These are phyloP conservation scores for Neoarius graeffei DNA, from an alignment of 2,113 vertebrate genomes.

Conservation along the genomic window DNA sequence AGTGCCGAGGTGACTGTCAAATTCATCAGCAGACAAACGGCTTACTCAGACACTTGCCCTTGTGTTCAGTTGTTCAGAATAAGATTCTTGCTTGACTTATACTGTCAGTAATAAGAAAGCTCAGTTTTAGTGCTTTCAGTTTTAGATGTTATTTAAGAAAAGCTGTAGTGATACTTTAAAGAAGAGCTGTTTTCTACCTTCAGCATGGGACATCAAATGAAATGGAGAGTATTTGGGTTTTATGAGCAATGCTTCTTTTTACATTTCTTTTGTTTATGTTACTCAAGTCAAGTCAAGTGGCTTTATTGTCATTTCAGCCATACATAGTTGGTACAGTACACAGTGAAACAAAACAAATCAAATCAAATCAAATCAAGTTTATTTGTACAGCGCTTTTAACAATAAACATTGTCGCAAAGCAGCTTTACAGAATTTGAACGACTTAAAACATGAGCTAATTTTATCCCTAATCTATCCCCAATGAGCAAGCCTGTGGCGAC, in stretches of 20 bases:
- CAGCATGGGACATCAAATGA: not conserved
- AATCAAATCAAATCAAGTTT: too few species aligned
- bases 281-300: not conserved
- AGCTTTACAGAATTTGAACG: too few species aligned
- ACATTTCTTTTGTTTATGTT: not conserved
- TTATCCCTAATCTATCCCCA: too few species aligned
- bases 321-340: too few species aligned
- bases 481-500: too few species aligned
- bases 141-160: not conserved
- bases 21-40: not conserved
- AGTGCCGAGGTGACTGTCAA: conserved; percentile 79
- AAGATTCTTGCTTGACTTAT: not conserved
- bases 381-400: too few species aligned
- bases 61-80: not conserved
- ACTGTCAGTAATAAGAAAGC: not conserved
- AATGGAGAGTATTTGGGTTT: not conserved
- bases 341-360: too few species aligned
- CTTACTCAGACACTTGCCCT: not conserved
- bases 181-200: not conserved
- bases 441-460: too few species aligned
- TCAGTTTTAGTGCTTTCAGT: too few species aligned
- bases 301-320: too few species aligned
- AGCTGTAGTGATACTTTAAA: not conserved
- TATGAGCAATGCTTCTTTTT: not conserved
- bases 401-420: too few species aligned